These are phyloP conservation scores for Catocala nupta DNA, from an alignment of 2,888 invertebrate species.

Conservation along the genomic window DNA sequence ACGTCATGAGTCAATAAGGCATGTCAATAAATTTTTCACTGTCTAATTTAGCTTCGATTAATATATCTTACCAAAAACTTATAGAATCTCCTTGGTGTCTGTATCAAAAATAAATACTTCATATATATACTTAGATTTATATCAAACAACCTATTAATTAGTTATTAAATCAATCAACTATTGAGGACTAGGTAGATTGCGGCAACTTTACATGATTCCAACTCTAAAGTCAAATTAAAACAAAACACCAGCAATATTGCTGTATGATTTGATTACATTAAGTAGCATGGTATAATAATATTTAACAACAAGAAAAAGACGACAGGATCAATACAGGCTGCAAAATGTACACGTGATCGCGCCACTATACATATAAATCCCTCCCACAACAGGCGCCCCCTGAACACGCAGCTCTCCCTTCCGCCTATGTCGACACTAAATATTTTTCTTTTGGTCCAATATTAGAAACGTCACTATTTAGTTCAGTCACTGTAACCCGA, in stretches of 20 bases:
- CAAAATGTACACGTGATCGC: slow-evolving; percentile 87
- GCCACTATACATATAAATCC: slow-evolving; percentile 84
- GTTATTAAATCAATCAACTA: too few relatives aligned
- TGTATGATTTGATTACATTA: background rate
- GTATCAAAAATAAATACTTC: too few relatives aligned
- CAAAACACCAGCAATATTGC: slow-evolving; percentile 6
- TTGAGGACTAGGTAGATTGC: too few relatives aligned
- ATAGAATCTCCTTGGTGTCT: too few relatives aligned
- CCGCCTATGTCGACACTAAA: slow-evolving; percentile 78
- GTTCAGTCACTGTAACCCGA: background rate
- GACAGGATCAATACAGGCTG: slow-evolving; percentile 83
- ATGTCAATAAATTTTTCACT: too few relatives aligned
- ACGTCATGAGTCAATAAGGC: too few relatives aligned
- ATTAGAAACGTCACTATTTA: slow-evolving; percentile 33
- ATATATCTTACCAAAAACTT: too few relatives aligned
- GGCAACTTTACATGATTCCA: background rate
- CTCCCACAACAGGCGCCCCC: slow-evolving; percentile 80
- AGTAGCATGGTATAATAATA: slow-evolving; percentile 14
- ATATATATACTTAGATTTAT: too few relatives aligned
- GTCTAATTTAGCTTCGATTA: too few relatives aligned
- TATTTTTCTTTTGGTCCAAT: slow-evolving; percentile 68
- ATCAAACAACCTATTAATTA: too few relatives aligned
- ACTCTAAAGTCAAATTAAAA: background rate
- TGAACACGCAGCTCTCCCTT: slow-evolving; percentile 75
- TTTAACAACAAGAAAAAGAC: slow-evolving; percentile 67